A percentile compares a stretch with the other conserved stretches of the same genome.
These are phyloP conservation scores for Nibea albiflora DNA, from an alignment of 2,113 vertebrate species.

Conservation along the genomic window DNA sequence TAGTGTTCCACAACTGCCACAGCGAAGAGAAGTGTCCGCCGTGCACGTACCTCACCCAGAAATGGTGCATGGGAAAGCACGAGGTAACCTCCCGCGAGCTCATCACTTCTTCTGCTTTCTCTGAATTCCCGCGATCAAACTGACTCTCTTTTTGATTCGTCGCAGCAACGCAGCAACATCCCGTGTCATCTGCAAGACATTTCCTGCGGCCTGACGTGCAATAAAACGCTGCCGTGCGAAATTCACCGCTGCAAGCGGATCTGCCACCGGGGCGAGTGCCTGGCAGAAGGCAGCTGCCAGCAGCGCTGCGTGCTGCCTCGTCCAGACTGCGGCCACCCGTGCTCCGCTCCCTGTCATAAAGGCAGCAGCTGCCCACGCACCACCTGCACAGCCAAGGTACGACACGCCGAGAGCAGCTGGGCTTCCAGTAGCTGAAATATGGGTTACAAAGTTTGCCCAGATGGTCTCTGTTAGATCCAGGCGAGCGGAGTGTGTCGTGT, in stretches of 20 bases:
- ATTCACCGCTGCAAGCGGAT: slow-evolving; percentile 94
- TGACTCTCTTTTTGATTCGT: not conserved
- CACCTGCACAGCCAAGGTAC: slow-evolving; percentile 91
- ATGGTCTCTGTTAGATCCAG: slow-evolving; percentile 32
- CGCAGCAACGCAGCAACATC: slow-evolving; percentile 96
- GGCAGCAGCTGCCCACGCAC: slow-evolving; percentile 87
- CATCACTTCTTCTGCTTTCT: not conserved
- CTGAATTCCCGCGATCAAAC: not conserved
- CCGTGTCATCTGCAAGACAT: slow-evolving; percentile 97
- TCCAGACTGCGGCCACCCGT: slow-evolving; percentile 92
- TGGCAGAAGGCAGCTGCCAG: slow-evolving; percentile 88
- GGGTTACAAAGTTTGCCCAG: slow-evolving; percentile 38
- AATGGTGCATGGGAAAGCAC: slow-evolving; percentile 99
- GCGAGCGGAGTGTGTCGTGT: slow-evolving; percentile 4
- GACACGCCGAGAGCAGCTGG: slow-evolving; percentile 34
- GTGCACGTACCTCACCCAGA: slow-evolving; percentile 96
- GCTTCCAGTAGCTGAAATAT: slow-evolving; percentile 15
- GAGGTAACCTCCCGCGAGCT: slow-evolving; percentile 86
- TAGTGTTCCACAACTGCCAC: slow-evolving; percentile 98
- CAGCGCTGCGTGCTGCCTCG: slow-evolving; percentile 90
- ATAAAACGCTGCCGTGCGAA: slow-evolving; percentile 88
- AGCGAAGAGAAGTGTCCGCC: slow-evolving; percentile 97
- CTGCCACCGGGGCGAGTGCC: slow-evolving; percentile 94
- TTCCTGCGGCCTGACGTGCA: slow-evolving; percentile 94
- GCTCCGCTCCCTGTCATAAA: slow-evolving; percentile 91